phyloP scores from a whole-genome alignment of 2,113 vertebrate species.

The Brienomyrus brachyistius region DNA sequence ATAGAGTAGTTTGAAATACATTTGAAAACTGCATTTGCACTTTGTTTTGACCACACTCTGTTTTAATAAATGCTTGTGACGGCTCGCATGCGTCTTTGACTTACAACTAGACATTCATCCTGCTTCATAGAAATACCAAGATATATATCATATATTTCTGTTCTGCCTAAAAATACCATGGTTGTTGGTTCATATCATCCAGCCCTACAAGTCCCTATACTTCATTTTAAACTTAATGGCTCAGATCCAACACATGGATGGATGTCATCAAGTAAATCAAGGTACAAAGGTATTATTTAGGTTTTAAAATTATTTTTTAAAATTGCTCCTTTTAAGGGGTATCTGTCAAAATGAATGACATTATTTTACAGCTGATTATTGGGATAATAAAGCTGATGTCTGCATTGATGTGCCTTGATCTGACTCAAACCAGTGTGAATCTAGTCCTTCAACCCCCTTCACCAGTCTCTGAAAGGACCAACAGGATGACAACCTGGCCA shows the following conservation, averaged over 20 bases:
- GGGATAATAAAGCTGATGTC: background rate
- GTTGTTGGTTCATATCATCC: background rate
- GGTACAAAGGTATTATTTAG: background rate
- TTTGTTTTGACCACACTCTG: background rate
- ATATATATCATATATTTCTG: background rate
- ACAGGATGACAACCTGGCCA: background rate
- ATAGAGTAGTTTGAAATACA: background rate
- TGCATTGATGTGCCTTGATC: background rate
- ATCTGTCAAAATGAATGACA: background rate
- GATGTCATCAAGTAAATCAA: background rate
- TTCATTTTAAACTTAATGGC: background rate
- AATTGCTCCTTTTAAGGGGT: background rate
- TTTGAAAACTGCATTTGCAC: background rate
- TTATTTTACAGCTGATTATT: constrained; percentile 11
- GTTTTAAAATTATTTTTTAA: background rate
- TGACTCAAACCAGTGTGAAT: background rate
- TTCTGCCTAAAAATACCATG: background rate
- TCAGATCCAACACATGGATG: background rate
- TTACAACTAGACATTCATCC: background rate
- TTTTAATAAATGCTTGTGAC: background rate
- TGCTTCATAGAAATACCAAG: background rate
- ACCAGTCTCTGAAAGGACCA: background rate
- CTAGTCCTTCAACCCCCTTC: background rate
- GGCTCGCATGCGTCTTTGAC: background rate
- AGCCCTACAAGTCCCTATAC: background rate